Evolutionary conservation across 1,140 invertebrate genomes (phyloP).

Genomic region (Leptinotarsa lineolata): DNA sequence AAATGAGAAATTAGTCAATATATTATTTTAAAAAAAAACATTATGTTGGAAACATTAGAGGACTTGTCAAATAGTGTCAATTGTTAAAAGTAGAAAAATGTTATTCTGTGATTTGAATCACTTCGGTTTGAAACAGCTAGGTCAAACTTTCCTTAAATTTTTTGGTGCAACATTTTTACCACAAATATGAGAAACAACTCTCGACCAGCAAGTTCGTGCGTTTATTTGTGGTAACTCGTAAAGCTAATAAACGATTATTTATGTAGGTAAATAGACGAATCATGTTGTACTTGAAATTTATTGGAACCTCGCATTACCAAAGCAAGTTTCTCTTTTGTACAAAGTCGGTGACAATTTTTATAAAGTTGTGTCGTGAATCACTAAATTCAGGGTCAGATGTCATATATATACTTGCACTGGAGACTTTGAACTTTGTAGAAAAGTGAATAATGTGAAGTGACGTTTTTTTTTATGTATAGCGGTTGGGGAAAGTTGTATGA

Average conservation of each 20-base stretch:
- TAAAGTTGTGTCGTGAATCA: conserved; percentile 10
- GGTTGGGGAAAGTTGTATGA: no score
- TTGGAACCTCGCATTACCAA: conserved; percentile 1
- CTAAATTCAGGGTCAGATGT: conserved; percentile 10
- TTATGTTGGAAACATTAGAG: no score
- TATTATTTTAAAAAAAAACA: no score
- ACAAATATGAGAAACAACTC: neutral
- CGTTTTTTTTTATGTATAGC: no score
- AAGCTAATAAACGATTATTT: neutral
- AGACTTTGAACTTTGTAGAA: neutral
- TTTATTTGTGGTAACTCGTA: neutral
- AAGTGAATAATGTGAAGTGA: neutral
- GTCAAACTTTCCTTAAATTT: no score
- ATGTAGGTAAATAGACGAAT: neutral
- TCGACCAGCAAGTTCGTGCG: neutral
- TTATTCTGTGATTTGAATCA: neutral
- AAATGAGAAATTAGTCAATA: no score
- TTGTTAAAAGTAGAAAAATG: neutral
- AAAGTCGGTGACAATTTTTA: conserved; percentile 9
- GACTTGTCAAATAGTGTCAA: no score
- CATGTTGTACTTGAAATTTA: conserved; percentile 4
- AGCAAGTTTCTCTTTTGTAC: conserved; percentile 15
- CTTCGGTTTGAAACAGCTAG: no score
- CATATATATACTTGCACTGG: neutral
- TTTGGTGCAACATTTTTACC: no score